Conservation (phyloP, 2,888 invertebrate species). For the Ommatoiulus sabulosus region DNA sequence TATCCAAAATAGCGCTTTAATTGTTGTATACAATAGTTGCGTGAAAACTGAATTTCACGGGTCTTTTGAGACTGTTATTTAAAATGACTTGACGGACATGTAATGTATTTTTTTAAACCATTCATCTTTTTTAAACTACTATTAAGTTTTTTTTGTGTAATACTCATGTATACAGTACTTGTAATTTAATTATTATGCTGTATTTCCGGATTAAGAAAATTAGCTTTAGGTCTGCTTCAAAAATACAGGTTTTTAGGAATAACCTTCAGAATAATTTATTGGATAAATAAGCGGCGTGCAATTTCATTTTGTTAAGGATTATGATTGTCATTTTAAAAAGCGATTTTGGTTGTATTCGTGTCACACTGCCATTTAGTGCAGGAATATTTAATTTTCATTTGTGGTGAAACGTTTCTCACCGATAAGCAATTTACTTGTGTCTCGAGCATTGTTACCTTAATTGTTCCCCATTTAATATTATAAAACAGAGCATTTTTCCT, state of each 20-base stretch:
- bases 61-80: not conserved
- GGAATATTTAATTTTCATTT: not conserved
- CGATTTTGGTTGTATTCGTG: not conserved
- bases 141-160: not conserved
- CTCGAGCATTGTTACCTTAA: not conserved
- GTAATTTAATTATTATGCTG: not conserved
- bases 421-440: not conserved
- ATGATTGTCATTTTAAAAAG: not conserved
- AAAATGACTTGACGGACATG: not conserved
- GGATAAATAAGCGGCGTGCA: not conserved
- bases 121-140: not conserved
- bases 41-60: not conserved
- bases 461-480: not conserved
- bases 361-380: not conserved
- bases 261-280: constrained; percentile 1
- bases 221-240: not conserved
- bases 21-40: too few relatives aligned
- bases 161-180: not conserved
- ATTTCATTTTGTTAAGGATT: not conserved
- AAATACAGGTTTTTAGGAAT: not conserved
- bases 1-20: too few relatives aligned
- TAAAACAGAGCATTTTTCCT: not conserved
- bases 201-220: constrained; percentile 2
- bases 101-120: not conserved
- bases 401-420: not conserved